Evolutionary conservation across 2,797 vertebrate genomes (phyloP), one percentile per base, ranked within the genome.

Genomic region (Rhyacichthys aspro): DNA sequence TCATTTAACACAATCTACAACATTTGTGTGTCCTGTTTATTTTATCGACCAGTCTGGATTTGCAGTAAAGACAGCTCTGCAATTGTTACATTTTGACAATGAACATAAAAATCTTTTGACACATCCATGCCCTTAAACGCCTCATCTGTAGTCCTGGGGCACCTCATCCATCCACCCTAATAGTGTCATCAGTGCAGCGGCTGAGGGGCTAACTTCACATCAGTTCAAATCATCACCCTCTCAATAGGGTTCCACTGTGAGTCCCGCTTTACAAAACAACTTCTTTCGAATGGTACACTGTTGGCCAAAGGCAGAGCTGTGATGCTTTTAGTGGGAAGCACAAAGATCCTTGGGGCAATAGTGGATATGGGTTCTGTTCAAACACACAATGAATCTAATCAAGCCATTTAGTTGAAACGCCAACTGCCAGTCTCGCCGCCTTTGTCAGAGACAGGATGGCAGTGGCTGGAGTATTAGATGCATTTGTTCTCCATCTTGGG

Each of bases 331-430:
- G 69, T 69, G 60, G 70, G 72, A 82, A 55, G 34, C 10, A 23
- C 9, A 61, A 41, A 43, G 63, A 71, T 63, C 68, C 44, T 52
- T 0, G 3, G n/a, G 57, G 39, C 28, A 34, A 0, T 23, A 28
- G 53, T 67, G 72, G 59, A 64, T 18, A 18, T 60, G 65, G 63
- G 38, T 41, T 28, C 54, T 43, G 67, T 33, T 63, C 52, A 69
- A 81, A 69, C 55, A 76, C 68, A 74, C 64, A 56, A 59, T 67
- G 71, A 82, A 79, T 83, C 74, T 83, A 76, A 86, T 88, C 66
- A 71, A 36, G 63, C 43, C 42, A 63, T 86, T 88, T 72, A 82
- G 64, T 72, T 79, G 54, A 67, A 71, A 80, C 54, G 34, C 55
- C 69, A 63, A 74, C 72, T n/a, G n/a, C n/a, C n/a, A n/a, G n/a